Evolutionary conservation across 2,797 vertebrate species (phyloP).

Genomic region (Nyctalus aviator): DNA sequence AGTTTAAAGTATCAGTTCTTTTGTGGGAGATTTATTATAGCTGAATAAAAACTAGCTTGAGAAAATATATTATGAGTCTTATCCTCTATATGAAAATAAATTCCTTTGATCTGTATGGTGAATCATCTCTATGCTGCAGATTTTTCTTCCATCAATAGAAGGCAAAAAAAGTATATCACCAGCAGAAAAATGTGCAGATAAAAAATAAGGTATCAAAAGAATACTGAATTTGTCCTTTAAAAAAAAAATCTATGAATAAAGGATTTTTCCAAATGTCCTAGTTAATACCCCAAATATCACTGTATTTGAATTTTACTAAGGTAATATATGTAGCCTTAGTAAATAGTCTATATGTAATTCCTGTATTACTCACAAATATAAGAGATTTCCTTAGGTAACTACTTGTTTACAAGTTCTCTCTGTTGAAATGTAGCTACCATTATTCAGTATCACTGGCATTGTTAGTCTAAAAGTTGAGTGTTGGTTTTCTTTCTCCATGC

Average conservation of each 20-base stretch:
- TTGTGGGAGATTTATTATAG: constrained; percentile 63
- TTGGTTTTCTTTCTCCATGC: neutral
- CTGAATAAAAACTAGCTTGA: constrained; percentile 69
- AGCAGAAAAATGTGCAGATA: constrained; percentile 69
- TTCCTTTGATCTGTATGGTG: constrained; percentile 72
- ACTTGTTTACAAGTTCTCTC: constrained; percentile 62
- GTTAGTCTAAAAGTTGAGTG: constrained; percentile 17
- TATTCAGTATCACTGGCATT: neutral
- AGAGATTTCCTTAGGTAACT: constrained; percentile 48
- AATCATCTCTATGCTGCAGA: constrained; percentile 67
- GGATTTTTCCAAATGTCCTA: constrained; percentile 58
- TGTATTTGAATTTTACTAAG: constrained; percentile 73
- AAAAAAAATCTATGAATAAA: constrained; percentile 60
- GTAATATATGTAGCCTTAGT: constrained; percentile 27
- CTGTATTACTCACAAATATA: constrained; percentile 60
- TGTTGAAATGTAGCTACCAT: constrained; percentile 50
- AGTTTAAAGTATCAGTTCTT: constrained; percentile 74
- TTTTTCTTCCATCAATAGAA: constrained; percentile 75
- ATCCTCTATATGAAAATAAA: constrained; percentile 75
- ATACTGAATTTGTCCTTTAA: constrained; percentile 60
- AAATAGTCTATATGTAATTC: constrained; percentile 60
- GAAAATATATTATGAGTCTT: constrained; percentile 74
- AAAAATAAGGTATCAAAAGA: constrained; percentile 66
- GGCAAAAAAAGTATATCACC: constrained; percentile 61
- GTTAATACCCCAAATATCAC: constrained; percentile 59